Percentiles rank a stretch among this genome's conserved stretches.
phyloP scores from a whole-genome alignment of 2,797 vertebrate species.

The Halcyon badia region DNA sequence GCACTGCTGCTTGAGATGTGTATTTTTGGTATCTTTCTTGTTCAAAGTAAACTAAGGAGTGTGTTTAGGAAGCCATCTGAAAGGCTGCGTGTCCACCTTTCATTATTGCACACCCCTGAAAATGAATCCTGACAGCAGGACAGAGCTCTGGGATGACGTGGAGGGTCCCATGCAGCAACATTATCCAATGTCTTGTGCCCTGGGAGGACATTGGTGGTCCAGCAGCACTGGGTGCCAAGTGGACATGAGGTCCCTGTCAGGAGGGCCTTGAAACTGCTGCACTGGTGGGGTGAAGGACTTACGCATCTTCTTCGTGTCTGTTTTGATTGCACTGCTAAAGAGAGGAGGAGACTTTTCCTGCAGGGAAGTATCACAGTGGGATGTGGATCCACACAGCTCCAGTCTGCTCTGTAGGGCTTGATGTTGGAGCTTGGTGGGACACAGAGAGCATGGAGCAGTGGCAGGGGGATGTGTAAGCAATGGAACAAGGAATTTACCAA shows the following conservation, averaged over 20 bases:
- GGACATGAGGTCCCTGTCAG: not conserved
- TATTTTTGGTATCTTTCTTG: not conserved
- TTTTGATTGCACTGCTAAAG: not conserved
- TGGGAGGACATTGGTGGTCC: not conserved
- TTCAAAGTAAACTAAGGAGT: not conserved
- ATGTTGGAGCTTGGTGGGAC: not conserved
- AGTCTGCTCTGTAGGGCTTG: not conserved
- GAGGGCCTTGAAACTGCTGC: not conserved
- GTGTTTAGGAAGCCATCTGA: not conserved
- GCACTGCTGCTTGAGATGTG: not conserved
- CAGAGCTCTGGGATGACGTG: not conserved
- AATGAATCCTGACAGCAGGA: not conserved
- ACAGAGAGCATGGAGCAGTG: not conserved
- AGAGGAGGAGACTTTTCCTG: not conserved
- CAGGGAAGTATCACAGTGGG: not conserved
- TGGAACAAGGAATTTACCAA: accelerated
- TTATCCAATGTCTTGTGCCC: not conserved
- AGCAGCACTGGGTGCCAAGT: not conserved
- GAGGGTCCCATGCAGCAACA: accelerated
- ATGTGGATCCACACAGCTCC: not conserved
- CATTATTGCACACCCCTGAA: not conserved
- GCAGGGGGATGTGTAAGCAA: accelerated
- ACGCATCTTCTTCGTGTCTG: not conserved
- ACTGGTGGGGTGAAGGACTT: not conserved
- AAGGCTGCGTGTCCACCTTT: not conserved